Base-by-base conservation (phyloP, 1,140 invertebrate genomes). In the Drepana arcuata region DNA sequence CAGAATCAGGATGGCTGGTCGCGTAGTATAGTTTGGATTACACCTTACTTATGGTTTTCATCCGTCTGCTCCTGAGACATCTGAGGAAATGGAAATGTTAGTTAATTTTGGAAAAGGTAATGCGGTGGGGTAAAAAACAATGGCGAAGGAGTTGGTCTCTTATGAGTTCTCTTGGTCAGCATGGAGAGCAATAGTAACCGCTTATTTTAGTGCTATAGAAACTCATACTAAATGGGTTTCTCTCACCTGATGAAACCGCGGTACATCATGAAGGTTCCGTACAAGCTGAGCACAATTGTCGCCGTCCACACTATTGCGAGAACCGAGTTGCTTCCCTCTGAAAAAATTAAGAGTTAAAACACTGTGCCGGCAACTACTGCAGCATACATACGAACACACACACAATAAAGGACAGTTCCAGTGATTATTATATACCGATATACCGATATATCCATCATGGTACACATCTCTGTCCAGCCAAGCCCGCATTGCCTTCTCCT, bases 31-130 rank as follows among this genome's bases (percentile, higher is more conserved):
- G n/a, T 37, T 7, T 32, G 23, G 25, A 27, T 74, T 75, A 80
- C 26, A 78, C 75, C 53, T 81, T 81, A 21, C 73, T 75, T 35
- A 81, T 57, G 14, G 63, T 62, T 37, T 78, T 81, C 55, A 75
- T 26, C 42, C 64, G 67, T 38, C 63, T 63, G 57, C 71, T 78
- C 34, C 71, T 59, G 14, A 78, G 49, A 42, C 71, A 75, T 41
- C 75, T 80, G 57, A 14, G 37, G 41, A 12, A 21, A 11, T 14
- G n/a, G n/a, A n/a, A n/a, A n/a, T n/a, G n/a, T n/a, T n/a, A n/a
- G n/a, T n/a, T n/a, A n/a, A n/a, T n/a, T n/a, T n/a, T n/a, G n/a
- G n/a, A n/a, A n/a, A n/a, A n/a, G n/a, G n/a, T n/a, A n/a, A n/a
- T n/a, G n/a, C n/a, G n/a, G n/a, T n/a, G n/a, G n/a, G n/a, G n/a